Conservation (phyloP, 2,797 vertebrate genomes). For the Gouania willdenowi region DNA sequence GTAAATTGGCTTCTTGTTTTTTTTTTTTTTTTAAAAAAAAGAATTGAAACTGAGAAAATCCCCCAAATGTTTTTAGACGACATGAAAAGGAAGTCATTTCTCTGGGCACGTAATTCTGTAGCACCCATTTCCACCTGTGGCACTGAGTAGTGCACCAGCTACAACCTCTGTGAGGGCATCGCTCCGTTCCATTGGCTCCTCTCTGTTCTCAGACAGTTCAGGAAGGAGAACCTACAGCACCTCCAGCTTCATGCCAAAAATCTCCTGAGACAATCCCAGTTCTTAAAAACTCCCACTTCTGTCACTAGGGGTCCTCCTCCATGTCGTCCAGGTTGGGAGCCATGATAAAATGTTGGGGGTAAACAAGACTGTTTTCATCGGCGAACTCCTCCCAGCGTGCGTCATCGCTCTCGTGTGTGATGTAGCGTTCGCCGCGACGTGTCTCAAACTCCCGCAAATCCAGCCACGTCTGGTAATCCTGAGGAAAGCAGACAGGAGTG, state of each 20-base stretch:
- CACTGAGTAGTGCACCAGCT: conserved; percentile 24
- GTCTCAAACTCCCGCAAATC: conserved; percentile 98
- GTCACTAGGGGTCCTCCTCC: conserved; percentile 92
- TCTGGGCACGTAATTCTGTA: conserved; percentile 29
- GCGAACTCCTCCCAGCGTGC: conserved; percentile 95
- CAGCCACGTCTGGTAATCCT: conserved; percentile 99
- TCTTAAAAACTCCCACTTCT: background rate
- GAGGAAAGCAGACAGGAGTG: conserved; percentile 21
- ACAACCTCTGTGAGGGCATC: conserved; percentile 16
- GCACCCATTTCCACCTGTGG: conserved; percentile 27
- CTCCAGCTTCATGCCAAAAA: conserved; percentile 40
- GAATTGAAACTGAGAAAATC: conserved; percentile 22
- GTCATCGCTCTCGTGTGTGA: conserved; percentile 97
- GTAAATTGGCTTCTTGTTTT: conserved; percentile 26
- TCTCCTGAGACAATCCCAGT: conserved; percentile 24
- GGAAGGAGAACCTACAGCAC: conserved; percentile 36
- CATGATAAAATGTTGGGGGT: conserved; percentile 98
- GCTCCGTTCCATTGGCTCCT: conserved; percentile 14
- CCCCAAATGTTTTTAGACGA: conserved; percentile 57
- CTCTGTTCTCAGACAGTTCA: conserved; percentile 52
- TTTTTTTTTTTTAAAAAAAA: conserved; percentile 29
- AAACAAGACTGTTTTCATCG: conserved; percentile 84
- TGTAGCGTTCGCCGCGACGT: conserved; percentile 92
- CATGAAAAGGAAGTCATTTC: conserved; percentile 21
- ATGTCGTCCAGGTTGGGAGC: conserved; percentile 97